Evolutionary conservation across 1,140 invertebrate genomes (phyloP).

Genomic region (Drosophila pallidifrons): DNA sequence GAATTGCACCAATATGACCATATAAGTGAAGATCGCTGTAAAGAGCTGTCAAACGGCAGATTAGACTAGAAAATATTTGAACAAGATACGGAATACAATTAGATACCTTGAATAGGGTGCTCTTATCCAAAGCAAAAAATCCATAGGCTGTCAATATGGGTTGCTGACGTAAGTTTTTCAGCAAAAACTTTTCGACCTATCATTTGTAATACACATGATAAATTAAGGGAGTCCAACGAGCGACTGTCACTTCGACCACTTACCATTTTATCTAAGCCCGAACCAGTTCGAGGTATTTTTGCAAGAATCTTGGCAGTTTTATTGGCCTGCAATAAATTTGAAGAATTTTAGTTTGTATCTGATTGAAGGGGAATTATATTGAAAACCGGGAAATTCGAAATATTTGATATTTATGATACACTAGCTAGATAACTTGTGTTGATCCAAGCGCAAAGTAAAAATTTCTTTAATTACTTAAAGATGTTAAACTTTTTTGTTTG

Average conservation of each 20-base stretch:
- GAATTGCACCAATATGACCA: conserved; percentile 80
- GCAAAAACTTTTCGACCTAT: conserved; percentile 78
- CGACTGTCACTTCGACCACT: not conserved
- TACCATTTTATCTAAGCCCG: conserved; percentile 74
- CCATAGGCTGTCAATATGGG: conserved; percentile 79
- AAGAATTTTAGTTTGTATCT: not conserved
- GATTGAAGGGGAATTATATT: conserved; percentile 1
- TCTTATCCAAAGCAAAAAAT: conserved; percentile 75
- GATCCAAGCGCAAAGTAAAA: no score
- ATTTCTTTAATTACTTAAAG: no score
- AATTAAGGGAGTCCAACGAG: not conserved
- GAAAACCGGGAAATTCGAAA: not conserved
- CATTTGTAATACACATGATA: not conserved
- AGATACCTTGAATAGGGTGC: conserved; percentile 75
- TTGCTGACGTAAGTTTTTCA: conserved; percentile 74
- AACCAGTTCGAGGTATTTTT: conserved; percentile 68
- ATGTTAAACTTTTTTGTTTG: no score
- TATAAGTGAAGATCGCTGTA: conserved; percentile 79
- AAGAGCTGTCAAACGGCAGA: conserved; percentile 58
- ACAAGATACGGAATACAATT: not conserved
- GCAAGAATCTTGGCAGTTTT: conserved; percentile 77
- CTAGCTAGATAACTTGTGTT: no score
- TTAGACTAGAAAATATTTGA: not conserved
- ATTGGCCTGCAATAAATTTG: conserved; percentile 67
- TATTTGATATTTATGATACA: no score